Conservation (phyloP, 1,140 invertebrate species). For the Microvelia longipes region DNA sequence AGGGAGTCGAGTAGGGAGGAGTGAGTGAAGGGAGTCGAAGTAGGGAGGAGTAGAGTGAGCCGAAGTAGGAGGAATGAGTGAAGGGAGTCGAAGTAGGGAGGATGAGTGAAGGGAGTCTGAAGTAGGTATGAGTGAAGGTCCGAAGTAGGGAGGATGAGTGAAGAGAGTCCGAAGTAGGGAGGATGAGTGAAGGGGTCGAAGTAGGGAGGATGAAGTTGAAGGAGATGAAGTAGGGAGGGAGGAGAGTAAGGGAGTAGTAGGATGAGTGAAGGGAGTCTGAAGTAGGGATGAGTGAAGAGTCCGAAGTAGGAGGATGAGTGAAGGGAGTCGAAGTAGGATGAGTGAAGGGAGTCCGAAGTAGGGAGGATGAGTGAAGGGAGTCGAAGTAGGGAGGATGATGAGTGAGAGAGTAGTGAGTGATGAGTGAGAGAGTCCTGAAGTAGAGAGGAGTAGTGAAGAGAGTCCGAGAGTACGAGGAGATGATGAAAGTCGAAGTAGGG, state of each 20-base stretch:
- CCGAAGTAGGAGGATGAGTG: not conserved
- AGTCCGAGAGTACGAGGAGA: not conserved
- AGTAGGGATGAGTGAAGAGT: not conserved
- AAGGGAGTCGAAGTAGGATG: not conserved
- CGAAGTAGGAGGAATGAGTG: no score
- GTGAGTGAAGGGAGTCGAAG: not conserved
- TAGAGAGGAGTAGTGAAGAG: not conserved
- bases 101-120: not conserved
- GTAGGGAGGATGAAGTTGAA: not conserved
- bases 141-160: no score
- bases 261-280: not conserved
- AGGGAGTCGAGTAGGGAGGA: not conserved
- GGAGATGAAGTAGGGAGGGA: not conserved
- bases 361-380: no score
- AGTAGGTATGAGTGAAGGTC: no score
- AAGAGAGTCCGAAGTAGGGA: not conserved
- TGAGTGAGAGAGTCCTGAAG: not conserved
- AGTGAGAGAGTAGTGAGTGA: not conserved
- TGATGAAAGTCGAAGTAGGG: not conserved
- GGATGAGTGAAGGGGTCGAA: not conserved
- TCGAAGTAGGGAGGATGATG: not conserved
- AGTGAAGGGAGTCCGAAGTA: no score
- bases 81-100: not conserved
- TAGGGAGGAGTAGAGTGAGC: not conserved
- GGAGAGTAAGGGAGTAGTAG: not conserved